Conservation (phyloP, 1,140 invertebrate genomes). For the Thaumatotibia leucotreta region DNA sequence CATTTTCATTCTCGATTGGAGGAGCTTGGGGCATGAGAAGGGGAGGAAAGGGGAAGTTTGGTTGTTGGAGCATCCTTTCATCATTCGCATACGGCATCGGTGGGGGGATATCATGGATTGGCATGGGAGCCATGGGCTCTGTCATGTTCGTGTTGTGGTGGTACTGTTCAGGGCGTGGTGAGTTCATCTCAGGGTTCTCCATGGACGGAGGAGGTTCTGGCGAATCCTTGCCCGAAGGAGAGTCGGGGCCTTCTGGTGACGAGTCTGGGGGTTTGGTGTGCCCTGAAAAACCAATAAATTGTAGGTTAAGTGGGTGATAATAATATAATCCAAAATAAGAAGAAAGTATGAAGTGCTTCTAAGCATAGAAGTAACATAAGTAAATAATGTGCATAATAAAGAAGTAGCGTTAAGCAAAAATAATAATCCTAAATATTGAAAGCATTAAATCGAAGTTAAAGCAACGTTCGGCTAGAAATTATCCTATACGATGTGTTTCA, state of each 20-base stretch:
- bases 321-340: too few relatives aligned
- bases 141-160: conserved; percentile 45
- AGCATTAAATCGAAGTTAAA: too few relatives aligned
- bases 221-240: conserved; percentile 52
- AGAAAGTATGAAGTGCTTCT: too few relatives aligned
- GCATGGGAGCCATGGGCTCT: conserved; percentile 36
- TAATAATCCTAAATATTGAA: too few relatives aligned
- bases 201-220: conserved; percentile 39
- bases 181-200: conserved; percentile 54
- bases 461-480: too few relatives aligned
- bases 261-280: conserved; percentile 56
- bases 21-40: conserved; percentile 40
- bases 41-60: conserved; percentile 49
- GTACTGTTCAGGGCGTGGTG: conserved; percentile 48
- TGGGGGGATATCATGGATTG: conserved; percentile 45
- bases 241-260: conserved; percentile 58
- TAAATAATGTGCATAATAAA: too few relatives aligned
- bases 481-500: too few relatives aligned
- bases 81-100: conserved; percentile 48
- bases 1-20: conserved; percentile 48
- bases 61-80: conserved; percentile 53
- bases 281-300: too few relatives aligned
- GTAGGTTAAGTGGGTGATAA: too few relatives aligned
- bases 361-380: too few relatives aligned
- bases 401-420: too few relatives aligned